Conservation (phyloP, 2,113 vertebrate species). For the Brachyhypopomus gauderio region DNA sequence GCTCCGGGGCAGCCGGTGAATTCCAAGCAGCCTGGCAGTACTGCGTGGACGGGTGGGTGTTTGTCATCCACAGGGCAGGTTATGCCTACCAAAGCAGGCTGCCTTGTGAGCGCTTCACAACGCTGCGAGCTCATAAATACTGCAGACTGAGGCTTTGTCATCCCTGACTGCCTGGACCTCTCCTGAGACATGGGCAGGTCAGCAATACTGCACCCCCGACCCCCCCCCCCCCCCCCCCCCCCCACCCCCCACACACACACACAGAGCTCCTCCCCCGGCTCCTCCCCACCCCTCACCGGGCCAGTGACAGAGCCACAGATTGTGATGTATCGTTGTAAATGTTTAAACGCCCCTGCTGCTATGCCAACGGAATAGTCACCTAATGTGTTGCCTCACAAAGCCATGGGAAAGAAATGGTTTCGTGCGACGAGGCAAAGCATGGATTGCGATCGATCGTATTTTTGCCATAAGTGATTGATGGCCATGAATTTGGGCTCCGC, state of each 20-base stretch:
- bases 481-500: conserved; percentile 40
- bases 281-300: conserved; percentile 46
- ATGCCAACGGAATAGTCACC: conserved; percentile 58
- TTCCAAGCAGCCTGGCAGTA: conserved; percentile 37
- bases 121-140: conserved; percentile 68
- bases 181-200: conserved; percentile 64
- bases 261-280: no score
- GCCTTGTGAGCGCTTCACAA: conserved; percentile 61
- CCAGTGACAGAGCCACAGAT: conserved; percentile 68
- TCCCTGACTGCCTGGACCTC: conserved; percentile 61
- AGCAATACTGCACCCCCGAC: conserved; percentile 51
- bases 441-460: conserved; percentile 48
- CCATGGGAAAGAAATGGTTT: conserved; percentile 46
- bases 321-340: conserved; percentile 71
- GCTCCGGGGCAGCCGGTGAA: conserved; percentile 36
- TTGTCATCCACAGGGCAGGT: conserved; percentile 63
- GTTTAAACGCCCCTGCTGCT: conserved; percentile 71
- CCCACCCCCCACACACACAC: no score
- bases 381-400: conserved; percentile 64
- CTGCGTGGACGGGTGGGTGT: not conserved
- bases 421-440: not conserved
- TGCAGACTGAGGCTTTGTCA: conserved; percentile 73
- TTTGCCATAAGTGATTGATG: conserved; percentile 53
- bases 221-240: no score
- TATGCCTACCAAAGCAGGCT: conserved; percentile 68